Evolutionary conservation across 1,140 invertebrate species (phyloP), one percentile per base, ranked within the genome.

Genomic region (Pachyrhynchus sulphureomaculatus): DNA sequence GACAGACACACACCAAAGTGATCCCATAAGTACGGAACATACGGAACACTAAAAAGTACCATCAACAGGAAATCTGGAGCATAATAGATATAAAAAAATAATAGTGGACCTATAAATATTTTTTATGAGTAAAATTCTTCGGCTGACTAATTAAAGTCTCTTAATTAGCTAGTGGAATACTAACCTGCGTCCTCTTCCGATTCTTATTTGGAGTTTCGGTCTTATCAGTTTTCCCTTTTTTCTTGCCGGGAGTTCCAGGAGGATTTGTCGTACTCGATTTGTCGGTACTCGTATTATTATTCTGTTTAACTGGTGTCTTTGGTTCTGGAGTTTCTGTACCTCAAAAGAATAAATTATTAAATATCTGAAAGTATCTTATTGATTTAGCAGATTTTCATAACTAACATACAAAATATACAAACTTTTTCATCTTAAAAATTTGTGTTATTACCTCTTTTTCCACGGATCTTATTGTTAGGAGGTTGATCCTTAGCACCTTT

Each of bases 401-500:
- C 12, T 26, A 4, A 29, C 1, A 29, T 9, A 1, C 5, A 29
- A 4, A 26, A 4, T 9, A 29, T 29, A 6, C 8, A 29, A 9
- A 17, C 10, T n/a, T 1, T 8, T n/a, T 39, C 6, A 39, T 4
- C 13, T 13, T 17, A 39, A 39, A 17, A 17, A 3, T 15, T 39
- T 39, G 1, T 2, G 8, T n/a, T 39, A 39, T 17, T 45, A 61
- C 58, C 57, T 71, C 85, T 60, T 77, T 73, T 73, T 9, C 72
- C 69, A 18, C 73, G 64, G 71, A 75, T 72, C 73, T 74, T 80
- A 83, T 78, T 61, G 12, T 64, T 82, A 12, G 52, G 9, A 12
- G 59, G 39, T 83, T 88, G 79, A 78, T 90, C 88, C 77, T 91
- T 91, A 21, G 86, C 79, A 62, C 80, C 84, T 78, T 93, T 91